Base-by-base conservation (phyloP, 2,113 vertebrate genomes). In the Cricetomys ansorgei region DNA sequence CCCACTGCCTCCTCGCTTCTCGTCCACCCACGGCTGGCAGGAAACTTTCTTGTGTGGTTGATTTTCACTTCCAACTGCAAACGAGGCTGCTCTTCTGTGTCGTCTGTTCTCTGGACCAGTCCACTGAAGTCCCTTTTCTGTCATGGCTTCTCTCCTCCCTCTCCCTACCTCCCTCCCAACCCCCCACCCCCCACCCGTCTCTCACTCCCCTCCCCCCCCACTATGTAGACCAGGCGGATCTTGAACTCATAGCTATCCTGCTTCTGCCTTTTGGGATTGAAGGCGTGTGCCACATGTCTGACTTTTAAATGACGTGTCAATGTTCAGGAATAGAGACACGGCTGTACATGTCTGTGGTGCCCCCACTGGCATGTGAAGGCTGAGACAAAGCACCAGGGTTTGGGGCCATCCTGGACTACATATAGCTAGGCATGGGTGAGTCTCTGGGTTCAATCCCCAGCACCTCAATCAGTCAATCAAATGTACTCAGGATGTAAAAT, bases 171-270 rank as follows among this genome's bases (percentile, higher is more conserved):
- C 43, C 45, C 29, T 45, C 40, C 34, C 31, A n/a, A n/a, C 13
- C 1, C 17, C 17, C 15, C 29, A 23, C 8, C 29, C 62, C 2
- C 29, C 27, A 2, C 11, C 7, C 11, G 25, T 5, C 4, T 40
- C 17, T 8, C n/a, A n/a, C n/a, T n/a, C n/a, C 25, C 16, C 10
- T 48, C 48, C 11, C 50, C 29, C 8, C 7, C 25, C 40, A 45
- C 37, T 81, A 27, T 29, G 57, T 21, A 62, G 80, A 62, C 15
- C 80, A 83, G 57, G 57, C 81, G 62, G n/a, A 29, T 25, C 57
- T 40, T 43, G n/a, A 62, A 64, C 57, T 84, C 81, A 64, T 1
- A 29, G 43, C 8, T 19, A 84, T 64, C 40, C 40, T 37, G 31
- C 29, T 62, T 86, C 15, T 65, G 31, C 62, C 29, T 85, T 21